phyloP scores from a whole-genome alignment of 2,888 invertebrate species.

The Rosalia funebris region DNA sequence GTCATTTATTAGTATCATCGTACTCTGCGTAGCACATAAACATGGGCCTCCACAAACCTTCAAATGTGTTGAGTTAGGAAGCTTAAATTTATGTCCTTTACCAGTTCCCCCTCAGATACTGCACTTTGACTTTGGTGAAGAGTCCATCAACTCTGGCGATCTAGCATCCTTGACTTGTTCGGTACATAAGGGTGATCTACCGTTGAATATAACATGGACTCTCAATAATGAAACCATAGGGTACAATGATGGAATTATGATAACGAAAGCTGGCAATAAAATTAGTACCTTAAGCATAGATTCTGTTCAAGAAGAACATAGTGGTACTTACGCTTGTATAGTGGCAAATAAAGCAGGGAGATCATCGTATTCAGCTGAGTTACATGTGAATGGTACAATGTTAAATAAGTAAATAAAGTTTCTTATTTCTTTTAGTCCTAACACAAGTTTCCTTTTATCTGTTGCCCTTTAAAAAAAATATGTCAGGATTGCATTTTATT shows the following conservation, averaged over 20 bases:
- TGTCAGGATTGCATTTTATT: background rate
- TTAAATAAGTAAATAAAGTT: background rate
- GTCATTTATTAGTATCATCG: too few relatives aligned
- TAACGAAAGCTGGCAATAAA: constrained; percentile 70
- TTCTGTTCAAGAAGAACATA: constrained; percentile 67
- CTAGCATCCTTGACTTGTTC: constrained; percentile 75
- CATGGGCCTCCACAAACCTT: background rate
- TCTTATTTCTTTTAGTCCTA: background rate
- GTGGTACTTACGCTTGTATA: constrained; percentile 69
- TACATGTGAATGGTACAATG: constrained; percentile 71
- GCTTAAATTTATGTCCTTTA: too few relatives aligned
- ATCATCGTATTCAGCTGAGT: constrained; percentile 64
- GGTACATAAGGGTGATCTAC: constrained; percentile 77
- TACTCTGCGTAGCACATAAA: too few relatives aligned
- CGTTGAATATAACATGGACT: constrained; percentile 79
- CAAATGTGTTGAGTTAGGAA: too few relatives aligned
- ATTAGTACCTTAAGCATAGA: constrained; percentile 72
- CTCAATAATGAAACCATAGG: constrained; percentile 70
- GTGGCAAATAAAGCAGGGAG: constrained; percentile 67
- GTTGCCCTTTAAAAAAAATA: too few relatives aligned
- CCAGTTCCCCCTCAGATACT: constrained; percentile 67
- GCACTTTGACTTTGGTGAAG: constrained; percentile 69
- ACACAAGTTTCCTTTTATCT: background rate
- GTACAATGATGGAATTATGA: constrained; percentile 66
- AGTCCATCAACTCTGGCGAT: constrained; percentile 75